Evolutionary conservation across 2,113 vertebrate genomes (phyloP).

Genomic region (Erythrolamprus reginae): DNA sequence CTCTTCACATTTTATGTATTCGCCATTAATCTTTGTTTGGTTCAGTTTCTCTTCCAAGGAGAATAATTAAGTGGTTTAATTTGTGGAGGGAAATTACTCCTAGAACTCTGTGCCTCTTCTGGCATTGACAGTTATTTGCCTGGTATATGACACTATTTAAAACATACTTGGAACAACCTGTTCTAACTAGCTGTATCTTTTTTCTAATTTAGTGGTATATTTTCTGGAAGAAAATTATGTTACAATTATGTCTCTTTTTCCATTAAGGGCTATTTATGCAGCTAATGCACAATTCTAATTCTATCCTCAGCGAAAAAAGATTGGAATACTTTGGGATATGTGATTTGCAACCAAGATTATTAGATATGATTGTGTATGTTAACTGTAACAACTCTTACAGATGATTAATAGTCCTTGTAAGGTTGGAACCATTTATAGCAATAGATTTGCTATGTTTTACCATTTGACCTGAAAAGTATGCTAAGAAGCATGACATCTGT

Average conservation of each 20-base stretch:
- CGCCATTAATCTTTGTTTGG: neutral
- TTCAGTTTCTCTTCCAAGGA: neutral
- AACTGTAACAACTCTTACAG: neutral
- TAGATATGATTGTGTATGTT: neutral
- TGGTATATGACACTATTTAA: neutral
- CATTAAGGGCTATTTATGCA: neutral
- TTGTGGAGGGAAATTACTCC: neutral
- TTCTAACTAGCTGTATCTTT: neutral
- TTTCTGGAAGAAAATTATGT: neutral
- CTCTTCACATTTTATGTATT: neutral
- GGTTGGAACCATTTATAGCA: neutral
- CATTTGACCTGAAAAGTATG: neutral
- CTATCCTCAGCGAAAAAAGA: neutral
- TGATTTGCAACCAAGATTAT: neutral
- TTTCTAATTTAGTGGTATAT: neutral
- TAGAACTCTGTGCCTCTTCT: neutral
- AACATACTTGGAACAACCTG: neutral
- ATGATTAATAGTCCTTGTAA: neutral
- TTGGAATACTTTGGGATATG: neutral
- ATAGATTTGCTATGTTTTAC: neutral
- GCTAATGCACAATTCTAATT: neutral
- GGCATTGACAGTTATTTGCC: neutral
- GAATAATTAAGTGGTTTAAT: neutral
- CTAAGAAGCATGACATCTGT: fast-evolving
- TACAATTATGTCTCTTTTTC: neutral